These are phyloP conservation scores for Perca fluviatilis DNA, from an alignment of 2,113 vertebrate genomes.

Conservation along the genomic window DNA sequence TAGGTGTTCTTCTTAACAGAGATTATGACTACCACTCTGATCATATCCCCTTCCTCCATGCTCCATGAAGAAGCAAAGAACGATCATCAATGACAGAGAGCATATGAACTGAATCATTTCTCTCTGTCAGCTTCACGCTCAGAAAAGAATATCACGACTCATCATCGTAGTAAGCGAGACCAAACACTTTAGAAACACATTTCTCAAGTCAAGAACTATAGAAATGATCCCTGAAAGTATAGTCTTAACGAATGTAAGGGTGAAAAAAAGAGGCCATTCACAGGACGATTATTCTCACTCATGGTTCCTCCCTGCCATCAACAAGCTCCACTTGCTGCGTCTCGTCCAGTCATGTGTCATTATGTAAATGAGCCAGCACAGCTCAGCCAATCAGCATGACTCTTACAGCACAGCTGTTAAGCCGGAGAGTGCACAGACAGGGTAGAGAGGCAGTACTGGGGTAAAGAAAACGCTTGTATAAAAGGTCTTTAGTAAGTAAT, in stretches of 20 bases:
- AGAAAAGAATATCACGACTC: slow-evolving; percentile 61
- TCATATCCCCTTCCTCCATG: slow-evolving; percentile 53
- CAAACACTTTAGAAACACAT: slow-evolving; percentile 75
- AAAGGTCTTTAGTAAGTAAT: no score
- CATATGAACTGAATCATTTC: slow-evolving; percentile 58
- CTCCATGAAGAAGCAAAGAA: slow-evolving; percentile 12
- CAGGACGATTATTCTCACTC: not conserved
- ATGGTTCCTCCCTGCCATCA: not conserved
- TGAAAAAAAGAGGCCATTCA: not conserved
- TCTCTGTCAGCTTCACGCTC: slow-evolving; percentile 64
- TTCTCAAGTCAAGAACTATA: slow-evolving; percentile 67
- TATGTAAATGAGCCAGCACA: no score
- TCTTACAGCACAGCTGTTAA: no score
- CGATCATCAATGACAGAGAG: slow-evolving; percentile 64
- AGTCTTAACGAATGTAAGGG: slow-evolving; percentile 40
- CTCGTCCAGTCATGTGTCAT: no score
- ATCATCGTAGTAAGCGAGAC: slow-evolving; percentile 74
- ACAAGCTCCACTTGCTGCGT: no score
- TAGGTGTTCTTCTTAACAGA: no score
- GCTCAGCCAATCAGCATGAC: no score
- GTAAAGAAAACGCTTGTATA: no score
- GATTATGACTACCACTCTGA: slow-evolving; percentile 51
- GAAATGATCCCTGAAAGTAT: slow-evolving; percentile 79
- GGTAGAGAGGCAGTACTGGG: no score
- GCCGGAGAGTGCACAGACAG: no score